Conservation (phyloP, 2,888 invertebrate genomes). For the Trachelus stipa region DNA sequence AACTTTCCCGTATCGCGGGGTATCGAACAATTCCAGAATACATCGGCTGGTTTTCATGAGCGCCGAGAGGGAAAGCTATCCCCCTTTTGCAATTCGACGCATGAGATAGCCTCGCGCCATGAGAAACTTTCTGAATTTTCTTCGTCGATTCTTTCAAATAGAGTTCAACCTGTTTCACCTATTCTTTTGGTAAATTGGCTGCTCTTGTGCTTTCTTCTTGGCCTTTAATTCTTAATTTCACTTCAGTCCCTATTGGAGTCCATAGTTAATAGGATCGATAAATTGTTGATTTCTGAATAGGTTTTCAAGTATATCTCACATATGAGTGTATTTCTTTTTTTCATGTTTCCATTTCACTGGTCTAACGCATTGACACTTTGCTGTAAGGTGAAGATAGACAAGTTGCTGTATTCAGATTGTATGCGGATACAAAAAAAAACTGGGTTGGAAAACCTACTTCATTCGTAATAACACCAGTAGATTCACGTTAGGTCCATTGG, state of each 20-base stretch:
- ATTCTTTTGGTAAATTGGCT: background rate
- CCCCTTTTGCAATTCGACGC: background rate
- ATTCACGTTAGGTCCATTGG: too few relatives aligned
- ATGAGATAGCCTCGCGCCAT: background rate
- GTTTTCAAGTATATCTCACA: background rate
- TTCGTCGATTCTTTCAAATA: background rate
- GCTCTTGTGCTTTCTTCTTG: background rate
- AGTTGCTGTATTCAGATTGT: too few relatives aligned
- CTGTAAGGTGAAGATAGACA: too few relatives aligned
- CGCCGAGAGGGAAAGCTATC: background rate
- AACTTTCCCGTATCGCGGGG: background rate
- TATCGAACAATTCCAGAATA: background rate
- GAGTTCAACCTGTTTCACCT: background rate
- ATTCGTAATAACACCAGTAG: too few relatives aligned
- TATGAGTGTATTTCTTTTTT: background rate
- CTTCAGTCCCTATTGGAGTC: background rate
- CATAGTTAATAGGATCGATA: background rate
- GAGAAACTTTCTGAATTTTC: background rate
- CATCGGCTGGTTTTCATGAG: background rate
- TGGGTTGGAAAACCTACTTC: too few relatives aligned
- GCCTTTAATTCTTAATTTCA: background rate
- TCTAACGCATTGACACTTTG: background rate
- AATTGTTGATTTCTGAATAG: background rate
- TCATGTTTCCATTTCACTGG: background rate
- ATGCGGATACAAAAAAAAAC: too few relatives aligned